These are phyloP conservation scores for Halcyon malimbica DNA, from an alignment of 2,113 vertebrate genomes.

Conservation along the genomic window DNA sequence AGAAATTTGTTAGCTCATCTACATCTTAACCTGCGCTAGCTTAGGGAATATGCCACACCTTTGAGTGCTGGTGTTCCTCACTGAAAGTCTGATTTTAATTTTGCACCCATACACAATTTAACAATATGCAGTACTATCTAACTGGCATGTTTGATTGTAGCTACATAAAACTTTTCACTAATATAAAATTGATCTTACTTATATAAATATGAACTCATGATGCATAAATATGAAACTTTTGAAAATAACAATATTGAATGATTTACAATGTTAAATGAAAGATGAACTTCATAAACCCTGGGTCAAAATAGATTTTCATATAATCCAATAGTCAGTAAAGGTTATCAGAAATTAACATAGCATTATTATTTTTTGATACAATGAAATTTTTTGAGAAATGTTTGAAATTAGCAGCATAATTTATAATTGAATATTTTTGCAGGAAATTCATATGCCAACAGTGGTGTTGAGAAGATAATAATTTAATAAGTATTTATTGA, in stretches of 20 bases:
- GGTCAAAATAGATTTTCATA: not conserved
- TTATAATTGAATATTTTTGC: not conserved
- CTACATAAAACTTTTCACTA: not conserved
- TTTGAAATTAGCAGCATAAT: not conserved
- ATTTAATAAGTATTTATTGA: not conserved
- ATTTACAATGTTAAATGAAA: not conserved
- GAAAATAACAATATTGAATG: not conserved
- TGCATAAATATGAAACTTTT: not conserved
- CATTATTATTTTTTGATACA: not conserved
- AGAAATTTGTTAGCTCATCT: not conserved
- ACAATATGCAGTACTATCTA: not conserved
- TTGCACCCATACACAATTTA: not conserved
- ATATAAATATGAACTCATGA: not conserved
- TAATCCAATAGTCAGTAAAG: not conserved
- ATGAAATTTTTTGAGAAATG: not conserved
- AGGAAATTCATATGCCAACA: not conserved
- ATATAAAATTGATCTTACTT: not conserved
- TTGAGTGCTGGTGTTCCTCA: not conserved
- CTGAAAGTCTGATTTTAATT: not conserved
- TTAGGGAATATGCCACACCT: not conserved
- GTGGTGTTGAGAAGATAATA: not conserved
- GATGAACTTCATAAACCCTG: not conserved
- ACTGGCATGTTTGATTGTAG: not conserved
- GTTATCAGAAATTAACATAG: not conserved
- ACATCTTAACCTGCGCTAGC: not conserved